A percentile compares a stretch with the other conserved stretches of the same genome.
phyloP scores from a whole-genome alignment of 2,888 invertebrate genomes.

The Lycia hirtaria region DNA sequence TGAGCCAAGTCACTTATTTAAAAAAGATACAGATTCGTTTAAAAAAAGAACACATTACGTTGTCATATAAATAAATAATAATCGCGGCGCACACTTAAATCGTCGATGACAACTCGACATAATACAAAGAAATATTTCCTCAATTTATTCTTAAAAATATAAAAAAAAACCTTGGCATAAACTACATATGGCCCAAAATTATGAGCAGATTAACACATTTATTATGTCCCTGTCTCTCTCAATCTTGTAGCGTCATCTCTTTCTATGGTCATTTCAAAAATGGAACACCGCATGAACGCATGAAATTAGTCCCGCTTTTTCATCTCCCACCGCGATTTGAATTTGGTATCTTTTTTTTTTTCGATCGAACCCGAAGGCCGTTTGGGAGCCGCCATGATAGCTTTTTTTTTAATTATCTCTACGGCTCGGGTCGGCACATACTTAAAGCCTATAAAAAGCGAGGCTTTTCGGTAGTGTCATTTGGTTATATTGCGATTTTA shows the following conservation, averaged over 20 bases:
- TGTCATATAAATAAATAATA: constrained; percentile 17
- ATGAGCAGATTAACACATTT: constrained; percentile 82
- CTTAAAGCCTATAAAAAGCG: constrained; percentile 35
- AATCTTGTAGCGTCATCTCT: constrained; percentile 46
- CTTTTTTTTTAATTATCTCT: constrained; percentile 70
- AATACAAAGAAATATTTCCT: constrained; percentile 26
- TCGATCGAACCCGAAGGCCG: constrained; percentile 52
- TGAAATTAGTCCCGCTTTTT: constrained; percentile 82
- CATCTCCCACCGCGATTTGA: constrained; percentile 79
- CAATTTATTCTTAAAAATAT: constrained; percentile 18
- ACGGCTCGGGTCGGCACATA: constrained; percentile 32
- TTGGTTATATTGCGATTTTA: constrained; percentile 38
- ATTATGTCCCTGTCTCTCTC: constrained; percentile 59
- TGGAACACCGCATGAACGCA: constrained; percentile 76
- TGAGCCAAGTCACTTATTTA: no score
- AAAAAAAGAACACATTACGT: background rate
- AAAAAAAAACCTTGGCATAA: constrained; percentile 50
- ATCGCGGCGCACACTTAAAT: constrained; percentile 21
- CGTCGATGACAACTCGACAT: constrained; percentile 29
- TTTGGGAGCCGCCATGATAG: constrained; percentile 73
- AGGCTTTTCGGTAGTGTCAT: constrained; percentile 35
- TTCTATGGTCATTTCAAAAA: constrained; percentile 71
- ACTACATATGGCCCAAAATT: constrained; percentile 78
- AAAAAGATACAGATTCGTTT: background rate
- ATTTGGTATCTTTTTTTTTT: constrained; percentile 65